Evolutionary conservation across 2,888 invertebrate species (phyloP).

Genomic region (Tholera decimalis): DNA sequence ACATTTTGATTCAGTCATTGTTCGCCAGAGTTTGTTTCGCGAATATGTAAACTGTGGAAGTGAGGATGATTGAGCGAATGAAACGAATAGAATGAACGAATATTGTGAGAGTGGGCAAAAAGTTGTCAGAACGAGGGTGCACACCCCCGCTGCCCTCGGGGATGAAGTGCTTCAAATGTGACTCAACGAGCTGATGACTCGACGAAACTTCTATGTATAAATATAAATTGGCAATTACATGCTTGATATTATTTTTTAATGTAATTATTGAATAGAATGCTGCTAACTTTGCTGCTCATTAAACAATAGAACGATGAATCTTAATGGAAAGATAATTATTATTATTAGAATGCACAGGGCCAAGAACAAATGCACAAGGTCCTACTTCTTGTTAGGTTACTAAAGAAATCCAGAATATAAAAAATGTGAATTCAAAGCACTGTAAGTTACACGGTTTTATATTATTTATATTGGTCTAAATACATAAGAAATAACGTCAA

Average conservation of each 20-base stretch:
- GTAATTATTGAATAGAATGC: background rate
- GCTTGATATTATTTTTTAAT: background rate
- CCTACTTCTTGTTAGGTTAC: background rate
- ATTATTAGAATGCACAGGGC: background rate
- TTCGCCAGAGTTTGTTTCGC: constrained; percentile 78
- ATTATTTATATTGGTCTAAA: background rate
- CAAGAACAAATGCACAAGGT: no score
- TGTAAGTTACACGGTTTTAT: background rate
- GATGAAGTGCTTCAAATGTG: constrained; percentile 56
- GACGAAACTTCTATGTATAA: constrained; percentile 51
- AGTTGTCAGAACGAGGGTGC: constrained; percentile 76
- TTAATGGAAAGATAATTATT: background rate
- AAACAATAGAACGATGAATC: background rate
- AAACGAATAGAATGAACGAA: constrained; percentile 2
- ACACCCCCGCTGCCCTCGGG: constrained; percentile 66
- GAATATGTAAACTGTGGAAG: constrained; percentile 77
- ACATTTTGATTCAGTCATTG: constrained; percentile 81
- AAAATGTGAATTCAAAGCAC: background rate
- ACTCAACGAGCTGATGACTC: constrained; percentile 68
- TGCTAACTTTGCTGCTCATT: background rate
- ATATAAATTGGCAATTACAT: constrained; percentile 21
- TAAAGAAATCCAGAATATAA: background rate
- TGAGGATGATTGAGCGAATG: constrained; percentile 76
- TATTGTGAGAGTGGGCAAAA: constrained; percentile 83
- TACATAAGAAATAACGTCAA: no score